Evolutionary conservation across 2,797 vertebrate species (phyloP).

Genomic region (Amphiprion clarkii): DNA sequence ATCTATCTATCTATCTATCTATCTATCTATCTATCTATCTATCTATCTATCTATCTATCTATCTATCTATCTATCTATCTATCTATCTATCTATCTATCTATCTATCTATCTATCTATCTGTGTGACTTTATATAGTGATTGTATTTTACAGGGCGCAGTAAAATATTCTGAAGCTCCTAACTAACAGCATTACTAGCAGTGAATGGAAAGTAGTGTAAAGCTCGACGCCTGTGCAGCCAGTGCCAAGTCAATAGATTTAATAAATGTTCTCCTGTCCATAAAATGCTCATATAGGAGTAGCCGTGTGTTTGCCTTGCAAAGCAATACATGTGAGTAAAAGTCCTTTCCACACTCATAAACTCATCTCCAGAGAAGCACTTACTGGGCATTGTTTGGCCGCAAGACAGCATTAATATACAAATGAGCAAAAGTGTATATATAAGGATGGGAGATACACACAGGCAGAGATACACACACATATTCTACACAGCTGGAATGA

Average conservation of each 20-base stretch:
- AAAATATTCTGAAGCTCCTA: conserved; percentile 50
- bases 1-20: conserved; percentile 38
- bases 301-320: conserved; percentile 54
- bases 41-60: conserved; percentile 23
- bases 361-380: conserved; percentile 74
- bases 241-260: conserved; percentile 69
- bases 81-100: conserved; percentile 7
- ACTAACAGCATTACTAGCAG: conserved; percentile 52
- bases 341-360: conserved; percentile 67
- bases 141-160: conserved; percentile 46
- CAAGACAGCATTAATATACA: conserved; percentile 84
- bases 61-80: conserved; percentile 27
- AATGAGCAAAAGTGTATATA: conserved; percentile 75
- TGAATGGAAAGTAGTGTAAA: conserved; percentile 38
- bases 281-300: conserved; percentile 58
- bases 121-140: conserved; percentile 8
- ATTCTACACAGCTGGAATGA: conserved; percentile 80
- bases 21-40: neutral
- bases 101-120: conserved; percentile 16
- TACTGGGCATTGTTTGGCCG: conserved; percentile 80
- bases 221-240: conserved; percentile 53
- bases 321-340: conserved; percentile 64
- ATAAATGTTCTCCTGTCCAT: conserved; percentile 68
- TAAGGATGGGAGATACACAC: conserved; percentile 61
- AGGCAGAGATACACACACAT: conserved; percentile 55